Evolutionary conservation across 1,140 invertebrate species (phyloP).

Genomic region (Drusus annulatus): DNA sequence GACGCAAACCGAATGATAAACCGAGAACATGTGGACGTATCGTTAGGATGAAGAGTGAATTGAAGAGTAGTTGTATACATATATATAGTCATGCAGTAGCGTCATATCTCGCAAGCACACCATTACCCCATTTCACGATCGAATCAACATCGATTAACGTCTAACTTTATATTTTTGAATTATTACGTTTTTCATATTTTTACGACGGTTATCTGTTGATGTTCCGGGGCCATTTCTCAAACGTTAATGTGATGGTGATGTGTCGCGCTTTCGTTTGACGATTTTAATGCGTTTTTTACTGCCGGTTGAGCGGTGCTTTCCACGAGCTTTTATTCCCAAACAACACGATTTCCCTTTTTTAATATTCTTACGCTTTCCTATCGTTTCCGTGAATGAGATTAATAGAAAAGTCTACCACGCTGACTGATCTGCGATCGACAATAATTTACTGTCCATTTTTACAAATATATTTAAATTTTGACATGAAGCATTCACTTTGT

Average conservation of each 20-base stretch:
- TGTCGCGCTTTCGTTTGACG: conserved; percentile 1
- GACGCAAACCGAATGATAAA: conserved; percentile 55
- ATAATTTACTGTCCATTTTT: too few species aligned
- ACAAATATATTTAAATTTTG: too few species aligned
- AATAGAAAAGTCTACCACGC: too few species aligned
- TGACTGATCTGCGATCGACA: too few species aligned
- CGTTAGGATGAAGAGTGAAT: conserved; percentile 13
- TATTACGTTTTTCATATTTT: conserved; percentile 18
- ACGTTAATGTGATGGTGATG: neutral
- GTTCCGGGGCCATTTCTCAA: neutral
- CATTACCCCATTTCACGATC: neutral
- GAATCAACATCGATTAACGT: conserved; percentile 11
- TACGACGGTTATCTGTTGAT: conserved; percentile 10
- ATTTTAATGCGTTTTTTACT: conserved; percentile 17
- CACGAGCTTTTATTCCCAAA: neutral
- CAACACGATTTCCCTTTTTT: too few species aligned
- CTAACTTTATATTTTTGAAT: conserved; percentile 18
- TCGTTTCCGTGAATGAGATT: too few species aligned
- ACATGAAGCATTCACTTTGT: too few species aligned
- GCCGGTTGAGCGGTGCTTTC: conserved; percentile 4
- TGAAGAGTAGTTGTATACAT: neutral
- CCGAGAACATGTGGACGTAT: conserved; percentile 21
- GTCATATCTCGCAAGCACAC: neutral
- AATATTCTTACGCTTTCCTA: neutral
- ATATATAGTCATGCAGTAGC: neutral